phyloP scores from a whole-genome alignment of 2,888 invertebrate species.

The Anagyrus pseudococci region DNA sequence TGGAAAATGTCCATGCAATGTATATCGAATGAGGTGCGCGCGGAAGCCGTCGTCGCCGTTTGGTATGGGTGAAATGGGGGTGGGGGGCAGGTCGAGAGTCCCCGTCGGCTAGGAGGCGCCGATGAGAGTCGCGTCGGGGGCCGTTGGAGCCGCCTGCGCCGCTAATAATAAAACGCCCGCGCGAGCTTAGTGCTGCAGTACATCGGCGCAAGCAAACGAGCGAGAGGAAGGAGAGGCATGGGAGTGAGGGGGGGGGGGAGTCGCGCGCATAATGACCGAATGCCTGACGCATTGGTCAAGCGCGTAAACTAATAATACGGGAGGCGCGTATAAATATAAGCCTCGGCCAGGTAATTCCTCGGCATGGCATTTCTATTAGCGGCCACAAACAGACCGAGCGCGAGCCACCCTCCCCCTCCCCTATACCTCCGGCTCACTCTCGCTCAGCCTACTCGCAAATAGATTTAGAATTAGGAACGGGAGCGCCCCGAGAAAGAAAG shows the following conservation, averaged over 20 bases:
- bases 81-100: too few species aligned
- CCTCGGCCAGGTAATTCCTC: constrained; percentile 5
- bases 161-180: too few species aligned
- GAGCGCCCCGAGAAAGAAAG: too few species aligned
- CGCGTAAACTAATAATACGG: constrained; percentile 30
- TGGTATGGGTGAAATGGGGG: too few species aligned
- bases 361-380: constrained; percentile 50
- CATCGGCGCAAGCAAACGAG: too few species aligned
- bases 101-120: too few species aligned
- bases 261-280: constrained; percentile 15
- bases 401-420: constrained; percentile 43
- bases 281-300: constrained; percentile 31
- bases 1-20: too few species aligned
- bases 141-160: too few species aligned
- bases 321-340: constrained; percentile 13
- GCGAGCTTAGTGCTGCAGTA: too few species aligned
- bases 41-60: too few species aligned
- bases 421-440: not conserved
- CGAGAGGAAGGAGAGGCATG: not conserved
- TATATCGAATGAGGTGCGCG: too few species aligned
- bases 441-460: constrained; percentile 44
- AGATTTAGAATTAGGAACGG: constrained; percentile 50
- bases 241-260: not conserved
- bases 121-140: too few species aligned
- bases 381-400: constrained; percentile 56